These are phyloP conservation scores for Phocides pigmalion DNA, from an alignment of 1,140 invertebrate species.

Conservation along the genomic window DNA sequence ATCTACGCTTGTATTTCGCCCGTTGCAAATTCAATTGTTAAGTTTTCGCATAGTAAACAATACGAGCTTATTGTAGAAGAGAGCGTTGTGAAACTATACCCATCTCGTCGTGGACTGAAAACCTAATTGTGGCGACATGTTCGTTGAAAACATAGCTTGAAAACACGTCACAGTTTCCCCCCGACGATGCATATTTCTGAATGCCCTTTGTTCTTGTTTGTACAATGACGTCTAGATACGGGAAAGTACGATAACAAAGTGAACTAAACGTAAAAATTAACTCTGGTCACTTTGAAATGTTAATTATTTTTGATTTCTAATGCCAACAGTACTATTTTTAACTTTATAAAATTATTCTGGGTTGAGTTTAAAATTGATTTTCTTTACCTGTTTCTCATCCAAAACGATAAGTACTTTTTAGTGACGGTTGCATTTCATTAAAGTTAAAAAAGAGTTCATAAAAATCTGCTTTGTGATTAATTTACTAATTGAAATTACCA, in stretches of 20 bases:
- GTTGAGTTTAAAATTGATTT: too few relatives aligned
- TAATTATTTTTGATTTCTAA: too few relatives aligned
- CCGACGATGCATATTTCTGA: slow-evolving; percentile 67
- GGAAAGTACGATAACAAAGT: neutral
- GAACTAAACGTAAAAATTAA: neutral
- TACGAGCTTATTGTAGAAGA: slow-evolving; percentile 45
- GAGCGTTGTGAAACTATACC: slow-evolving; percentile 63
- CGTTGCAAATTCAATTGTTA: slow-evolving; percentile 40
- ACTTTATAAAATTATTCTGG: too few relatives aligned
- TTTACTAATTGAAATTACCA: too few relatives aligned
- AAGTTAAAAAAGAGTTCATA: too few relatives aligned
- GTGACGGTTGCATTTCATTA: too few relatives aligned
- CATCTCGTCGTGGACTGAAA: slow-evolving; percentile 59
- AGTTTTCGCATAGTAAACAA: slow-evolving; percentile 61
- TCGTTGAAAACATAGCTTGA: slow-evolving; percentile 69
- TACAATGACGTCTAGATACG: slow-evolving; percentile 48
- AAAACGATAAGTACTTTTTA: too few relatives aligned
- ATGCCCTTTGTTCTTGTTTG: slow-evolving; percentile 76
- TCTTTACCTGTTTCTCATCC: too few relatives aligned
- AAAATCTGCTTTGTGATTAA: too few relatives aligned
- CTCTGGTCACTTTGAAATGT: too few relatives aligned
- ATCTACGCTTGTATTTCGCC: slow-evolving; percentile 7
- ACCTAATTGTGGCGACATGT: slow-evolving; percentile 69
- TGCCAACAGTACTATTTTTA: too few relatives aligned
- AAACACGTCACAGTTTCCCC: slow-evolving; percentile 70